These are phyloP conservation scores for Brachionus plicatilis DNA, from an alignment of 1,140 invertebrate species.

Conservation along the genomic window DNA sequence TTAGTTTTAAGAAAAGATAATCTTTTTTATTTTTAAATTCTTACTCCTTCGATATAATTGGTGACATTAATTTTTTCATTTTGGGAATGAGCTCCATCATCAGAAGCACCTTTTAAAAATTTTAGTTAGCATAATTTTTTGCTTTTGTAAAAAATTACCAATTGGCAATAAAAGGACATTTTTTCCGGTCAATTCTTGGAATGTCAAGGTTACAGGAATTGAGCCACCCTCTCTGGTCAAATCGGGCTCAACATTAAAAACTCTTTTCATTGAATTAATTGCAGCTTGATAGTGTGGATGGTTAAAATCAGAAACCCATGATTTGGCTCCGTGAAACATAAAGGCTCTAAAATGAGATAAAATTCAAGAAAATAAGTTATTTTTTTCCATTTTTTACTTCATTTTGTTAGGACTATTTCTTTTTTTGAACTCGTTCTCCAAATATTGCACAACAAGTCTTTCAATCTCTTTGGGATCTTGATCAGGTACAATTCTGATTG, in stretches of 20 bases:
- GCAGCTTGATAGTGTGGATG: slow-evolving; percentile 86
- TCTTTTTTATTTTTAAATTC: neutral
- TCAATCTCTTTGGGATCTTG: slow-evolving; percentile 74
- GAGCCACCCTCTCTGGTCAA: slow-evolving; percentile 76
- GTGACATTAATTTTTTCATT: slow-evolving; percentile 88
- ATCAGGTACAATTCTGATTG: slow-evolving; percentile 84
- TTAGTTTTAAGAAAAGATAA: neutral
- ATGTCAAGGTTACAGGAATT: slow-evolving; percentile 44
- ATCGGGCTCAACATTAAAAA: slow-evolving; percentile 86
- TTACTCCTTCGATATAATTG: slow-evolving; percentile 88
- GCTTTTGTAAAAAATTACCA: slow-evolving; percentile 60
- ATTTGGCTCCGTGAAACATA: slow-evolving; percentile 71
- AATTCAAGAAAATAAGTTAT: neutral
- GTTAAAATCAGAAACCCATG: slow-evolving; percentile 85
- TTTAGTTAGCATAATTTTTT: neutral
- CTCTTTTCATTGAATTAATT: slow-evolving; percentile 73
- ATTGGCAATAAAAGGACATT: slow-evolving; percentile 82
- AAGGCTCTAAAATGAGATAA: slow-evolving; percentile 53
- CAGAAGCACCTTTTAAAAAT: slow-evolving; percentile 57
- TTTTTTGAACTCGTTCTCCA: slow-evolving; percentile 65
- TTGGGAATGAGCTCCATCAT: slow-evolving; percentile 95
- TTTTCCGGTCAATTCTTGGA: slow-evolving; percentile 79
- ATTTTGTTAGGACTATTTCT: slow-evolving; percentile 78
- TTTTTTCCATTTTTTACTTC: slow-evolving; percentile 59
- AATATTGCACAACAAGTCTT: slow-evolving; percentile 57